A percentile compares a stretch with the other conserved stretches of the same genome.
These are phyloP conservation scores for Manacus vitellinus DNA, from an alignment of 2,113 vertebrate genomes.

Conservation along the genomic window DNA sequence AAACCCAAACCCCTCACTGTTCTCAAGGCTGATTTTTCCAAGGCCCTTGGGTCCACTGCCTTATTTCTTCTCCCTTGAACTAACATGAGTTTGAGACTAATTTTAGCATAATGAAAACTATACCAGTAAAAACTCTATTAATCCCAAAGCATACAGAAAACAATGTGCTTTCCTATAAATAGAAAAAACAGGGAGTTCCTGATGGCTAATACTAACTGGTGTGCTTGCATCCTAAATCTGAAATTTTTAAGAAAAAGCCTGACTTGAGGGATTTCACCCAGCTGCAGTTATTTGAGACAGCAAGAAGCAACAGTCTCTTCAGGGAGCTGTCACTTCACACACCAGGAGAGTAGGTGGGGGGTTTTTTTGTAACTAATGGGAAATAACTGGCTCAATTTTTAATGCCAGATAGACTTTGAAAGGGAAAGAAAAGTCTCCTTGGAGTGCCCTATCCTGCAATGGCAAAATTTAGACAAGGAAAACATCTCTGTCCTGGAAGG, in stretches of 20 bases:
- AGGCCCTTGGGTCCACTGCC: neutral
- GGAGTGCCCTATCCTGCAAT: accelerated
- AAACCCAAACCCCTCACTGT: accelerated
- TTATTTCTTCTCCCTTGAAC: neutral
- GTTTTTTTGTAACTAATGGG: neutral
- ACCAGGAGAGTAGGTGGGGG: accelerated
- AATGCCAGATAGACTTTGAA: neutral
- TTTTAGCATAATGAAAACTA: neutral
- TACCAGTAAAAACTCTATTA: neutral
- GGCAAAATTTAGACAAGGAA: neutral
- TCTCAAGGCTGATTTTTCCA: neutral
- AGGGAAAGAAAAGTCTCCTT: neutral
- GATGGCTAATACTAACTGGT: neutral
- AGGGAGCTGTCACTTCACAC: neutral
- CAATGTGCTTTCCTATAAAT: neutral
- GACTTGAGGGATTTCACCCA: neutral
- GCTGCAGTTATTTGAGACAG: neutral
- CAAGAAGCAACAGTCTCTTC: neutral
- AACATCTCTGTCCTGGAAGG: neutral
- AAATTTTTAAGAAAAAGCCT: neutral
- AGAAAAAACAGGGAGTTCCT: neutral
- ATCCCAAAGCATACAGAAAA: neutral
- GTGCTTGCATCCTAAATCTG: neutral
- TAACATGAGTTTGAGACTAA: neutral
- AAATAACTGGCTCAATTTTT: neutral